Evolutionary conservation across 1,140 invertebrate species (phyloP), one percentile per base, ranked within the genome.

Genomic region (Sarcophaga bullata): DNA sequence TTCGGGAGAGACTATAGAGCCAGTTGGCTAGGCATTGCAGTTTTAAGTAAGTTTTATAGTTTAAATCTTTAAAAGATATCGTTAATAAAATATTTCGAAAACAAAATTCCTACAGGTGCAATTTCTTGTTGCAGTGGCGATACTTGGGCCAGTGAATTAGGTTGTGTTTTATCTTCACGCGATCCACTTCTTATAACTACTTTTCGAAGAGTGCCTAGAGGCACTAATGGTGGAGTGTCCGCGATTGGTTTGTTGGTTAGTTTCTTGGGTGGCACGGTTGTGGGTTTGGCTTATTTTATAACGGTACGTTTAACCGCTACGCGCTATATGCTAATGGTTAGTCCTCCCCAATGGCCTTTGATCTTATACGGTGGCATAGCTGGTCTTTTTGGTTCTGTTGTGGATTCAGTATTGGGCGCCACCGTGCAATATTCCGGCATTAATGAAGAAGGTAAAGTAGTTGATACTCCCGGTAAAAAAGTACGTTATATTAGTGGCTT

Each of bases 111-210:
- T 91, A 73, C 84, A 94, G 95, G 94, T 85, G 92, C 95, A 5
- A 92, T 97, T 85, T 93, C 96, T 7, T 96, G 96, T 86, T 94
- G 94, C 85, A 96, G 95, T 90, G 97, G 96, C 8, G 97, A 98
- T 87, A 98, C 97, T 0, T 97, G 96, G 95, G 95, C 97, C 68
- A 97, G 96, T 25, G 97, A 98, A 91, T 89, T 98, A 58, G 97
- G 96, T 49, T 93, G 95, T 52, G 97, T 96, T 0, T 86, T 97
- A 9, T 92, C 93, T 15, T 90, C 86, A 25, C 90, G 91, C 0
- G 92, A 95, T 85, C 96, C 97, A 17, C 91, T 93, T 83, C 92
- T 98, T 0, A 95, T 98, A 48, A 97, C 96, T 9, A 93, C 93
- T 17, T 91, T 94, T 73, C 92, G 93, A 84, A 92, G 90, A 86